Evolutionary conservation across 1,140 invertebrate species (phyloP), one percentile per base, ranked within the genome.

Genomic region (Zaprionus tsacasi): DNA sequence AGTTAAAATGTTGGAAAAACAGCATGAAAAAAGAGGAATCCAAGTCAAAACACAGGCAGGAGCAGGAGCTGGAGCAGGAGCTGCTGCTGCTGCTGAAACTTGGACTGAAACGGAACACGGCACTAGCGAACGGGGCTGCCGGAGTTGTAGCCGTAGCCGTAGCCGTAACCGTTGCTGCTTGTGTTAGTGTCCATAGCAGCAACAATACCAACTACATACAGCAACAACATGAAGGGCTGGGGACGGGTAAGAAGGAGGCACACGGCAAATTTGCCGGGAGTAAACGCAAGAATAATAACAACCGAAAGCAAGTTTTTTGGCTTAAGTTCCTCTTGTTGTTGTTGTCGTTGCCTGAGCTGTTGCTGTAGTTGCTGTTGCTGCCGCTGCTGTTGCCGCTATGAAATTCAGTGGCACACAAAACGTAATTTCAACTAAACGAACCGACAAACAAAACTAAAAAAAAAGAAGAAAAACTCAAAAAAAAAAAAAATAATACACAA

Each of bases 1-100:
- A 89, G 85, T 89, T 89, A 89, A 89, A 89, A 89, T 89, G 85
- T 90, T 90, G 85, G 86, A 89, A 89, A 88, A 89, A 81, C 85
- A 89, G 85, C 71, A 81, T 61, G 75, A 85, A 89, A 85, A 83
- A 74, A 67, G 38, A 69, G 61, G n/a, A 74, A 74, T 70, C 57
- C 66, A 61, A 69, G 21, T 33, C 65, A 71, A 82, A 79, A 85
- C 70, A 69, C 66, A 36, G 35, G 68, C 67, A 73, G 45, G 6
- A 21, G 45, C 45, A 40, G 59, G 43, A 66, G 40, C 59, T 63
- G 25, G n/a, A n/a, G n/a, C n/a, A n/a, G n/a, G n/a, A n/a, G n/a
- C 57, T 21, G 33, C 36, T 52, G 38, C 52, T 36, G 30, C 27
- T 69, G 60, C 52, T 59, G 55, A 45, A 45, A 45, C 40, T 45